Percentiles rank a stretch among this genome's conserved stretches.
These are phyloP conservation scores for Notocelia uddmanniana DNA, from an alignment of 2,888 invertebrate species.

Conservation along the genomic window DNA sequence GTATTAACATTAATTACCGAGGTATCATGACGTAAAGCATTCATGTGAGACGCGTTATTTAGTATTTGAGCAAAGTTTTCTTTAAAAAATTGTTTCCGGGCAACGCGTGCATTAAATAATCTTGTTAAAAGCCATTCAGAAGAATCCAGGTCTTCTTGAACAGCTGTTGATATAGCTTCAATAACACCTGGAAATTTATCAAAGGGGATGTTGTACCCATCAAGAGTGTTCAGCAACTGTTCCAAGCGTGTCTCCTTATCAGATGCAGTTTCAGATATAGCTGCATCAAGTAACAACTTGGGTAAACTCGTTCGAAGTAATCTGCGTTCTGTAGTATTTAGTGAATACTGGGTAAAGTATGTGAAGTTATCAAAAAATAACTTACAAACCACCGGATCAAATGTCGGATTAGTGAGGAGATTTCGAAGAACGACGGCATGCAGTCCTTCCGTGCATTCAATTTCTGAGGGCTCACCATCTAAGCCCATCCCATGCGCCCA, in stretches of 20 bases:
- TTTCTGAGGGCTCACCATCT: constrained; percentile 36
- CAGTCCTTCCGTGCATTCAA: constrained; percentile 31
- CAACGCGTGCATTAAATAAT: constrained; percentile 29
- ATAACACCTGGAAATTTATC: constrained; percentile 20
- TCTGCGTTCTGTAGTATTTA: constrained; percentile 19
- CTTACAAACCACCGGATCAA: background rate
- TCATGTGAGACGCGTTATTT: constrained; percentile 27
- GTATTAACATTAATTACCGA: constrained; percentile 9
- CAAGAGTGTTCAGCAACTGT: constrained; percentile 9
- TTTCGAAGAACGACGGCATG: constrained; percentile 37
- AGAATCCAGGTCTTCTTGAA: constrained; percentile 9
- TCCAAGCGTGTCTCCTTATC: constrained; percentile 1
- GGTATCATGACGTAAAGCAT: constrained; percentile 30
- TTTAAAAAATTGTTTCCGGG: constrained; percentile 27
- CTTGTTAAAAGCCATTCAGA: constrained; percentile 1
- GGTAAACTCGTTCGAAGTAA: constrained; percentile 17
- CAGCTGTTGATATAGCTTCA: constrained; percentile 13
- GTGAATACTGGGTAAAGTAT: constrained; percentile 23
- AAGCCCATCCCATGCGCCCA: constrained; percentile 37
- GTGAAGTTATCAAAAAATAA: constrained; percentile 26
- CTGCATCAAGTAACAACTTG: constrained; percentile 9
- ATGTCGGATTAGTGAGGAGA: constrained; percentile 5
- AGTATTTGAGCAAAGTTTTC: constrained; percentile 13
- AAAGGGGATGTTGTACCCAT: constrained; percentile 8
- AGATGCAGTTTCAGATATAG: background rate